A percentile compares a stretch with the other conserved stretches of the same genome.
phyloP scores from a whole-genome alignment of 2,888 invertebrate species.

The Hypercompe scribonia region DNA sequence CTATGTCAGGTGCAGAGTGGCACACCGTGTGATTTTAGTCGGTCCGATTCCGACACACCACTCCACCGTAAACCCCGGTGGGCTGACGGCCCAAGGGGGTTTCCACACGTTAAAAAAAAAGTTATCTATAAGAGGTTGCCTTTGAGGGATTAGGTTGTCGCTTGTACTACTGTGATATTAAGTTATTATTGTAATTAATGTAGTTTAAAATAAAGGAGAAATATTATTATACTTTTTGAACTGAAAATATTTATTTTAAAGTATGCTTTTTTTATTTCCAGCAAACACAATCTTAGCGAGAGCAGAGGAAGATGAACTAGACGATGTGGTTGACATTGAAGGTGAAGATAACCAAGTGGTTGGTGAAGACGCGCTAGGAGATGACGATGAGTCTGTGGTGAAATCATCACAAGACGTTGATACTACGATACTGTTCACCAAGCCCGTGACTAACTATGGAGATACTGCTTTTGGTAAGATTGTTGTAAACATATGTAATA shows the following conservation, averaged over 20 bases:
- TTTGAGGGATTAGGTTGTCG: no score
- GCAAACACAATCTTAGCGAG: conserved; percentile 83
- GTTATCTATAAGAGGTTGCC: no score
- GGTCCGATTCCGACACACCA: no score
- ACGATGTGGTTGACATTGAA: conserved; percentile 90
- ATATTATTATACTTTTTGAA: no score
- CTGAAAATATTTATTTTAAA: neutral
- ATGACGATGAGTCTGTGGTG: conserved; percentile 86
- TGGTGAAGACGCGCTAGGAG: conserved; percentile 88
- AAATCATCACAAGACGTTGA: conserved; percentile 96
- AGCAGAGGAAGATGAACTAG: conserved; percentile 90
- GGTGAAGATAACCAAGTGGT: conserved; percentile 88
- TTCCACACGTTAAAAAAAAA: no score
- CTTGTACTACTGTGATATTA: no score
- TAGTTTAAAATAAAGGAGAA: no score
- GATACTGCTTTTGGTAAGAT: conserved; percentile 88
- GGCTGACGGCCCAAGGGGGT: no score
- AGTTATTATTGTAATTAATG: no score
- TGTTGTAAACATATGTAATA: neutral
- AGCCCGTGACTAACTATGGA: conserved; percentile 89
- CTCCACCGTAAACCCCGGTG: no score
- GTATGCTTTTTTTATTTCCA: conserved; percentile 53
- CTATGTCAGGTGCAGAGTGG: no score
- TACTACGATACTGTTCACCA: conserved; percentile 95
- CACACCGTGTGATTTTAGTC: no score